Evolutionary conservation across 2,113 vertebrate species (phyloP), one percentile per base, ranked within the genome.

Genomic region (Dasyornis broadbenti): DNA sequence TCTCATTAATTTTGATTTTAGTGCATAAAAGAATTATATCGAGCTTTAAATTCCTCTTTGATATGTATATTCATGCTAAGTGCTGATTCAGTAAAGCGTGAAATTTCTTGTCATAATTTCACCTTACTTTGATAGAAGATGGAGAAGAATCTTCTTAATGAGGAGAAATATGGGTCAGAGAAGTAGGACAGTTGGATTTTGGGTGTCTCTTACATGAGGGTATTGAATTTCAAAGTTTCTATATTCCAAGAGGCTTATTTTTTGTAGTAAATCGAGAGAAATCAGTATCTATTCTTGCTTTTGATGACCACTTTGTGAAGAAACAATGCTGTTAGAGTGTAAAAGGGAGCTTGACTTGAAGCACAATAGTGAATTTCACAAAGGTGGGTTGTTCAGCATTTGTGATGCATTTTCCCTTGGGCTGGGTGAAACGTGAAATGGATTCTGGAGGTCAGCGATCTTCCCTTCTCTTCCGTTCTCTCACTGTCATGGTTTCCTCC

Each of bases 51-150:
- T 69, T 91, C 30, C 57, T 82, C 52, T 82, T 94, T 86, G 68
- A 90, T 86, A 9, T 78, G 35, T 86, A 30, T 79, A 63, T 84
- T 92, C 17, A n/a, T 68, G 26, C 26, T 31, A 47, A 86, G 21
- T 65, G 52, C 68, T 83, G 61, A 78, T 87, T 82, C 37, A 87
- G 33, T 84, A 87, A 78, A 68, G 44, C 6, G 0, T 92, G 83
- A 83, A 45, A 81, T 86, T 89, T 76, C 37, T 70, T 92, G 47
- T 77, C 57, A 8, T 90, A 50, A 39, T 92, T 91, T 94, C 42
- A 61, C n/a, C 31, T 79, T 69, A 35, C 22, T 70, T 89, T 70
- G 31, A 30, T 87, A 64, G 19, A 21, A 75, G 65, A 60, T 90
- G 39, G 47, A 86, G 64, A 81, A 81, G 69, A 52, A 92, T 15